Base-by-base conservation (phyloP, 2,888 invertebrate genomes). In the Andrena trimmerana region DNA sequence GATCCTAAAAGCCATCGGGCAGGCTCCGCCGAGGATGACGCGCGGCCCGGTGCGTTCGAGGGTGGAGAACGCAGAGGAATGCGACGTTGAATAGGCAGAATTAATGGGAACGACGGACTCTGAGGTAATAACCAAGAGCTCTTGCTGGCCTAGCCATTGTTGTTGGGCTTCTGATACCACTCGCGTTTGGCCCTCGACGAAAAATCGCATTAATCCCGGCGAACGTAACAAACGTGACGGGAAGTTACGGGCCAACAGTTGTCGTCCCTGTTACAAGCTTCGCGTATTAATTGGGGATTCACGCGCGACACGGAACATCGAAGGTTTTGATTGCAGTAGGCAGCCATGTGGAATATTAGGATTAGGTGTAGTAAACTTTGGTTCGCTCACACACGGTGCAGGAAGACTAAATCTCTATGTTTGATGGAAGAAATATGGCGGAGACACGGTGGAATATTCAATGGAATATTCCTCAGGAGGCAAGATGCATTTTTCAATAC, bases 91-190 rank as follows among this genome's bases (percentile, higher is more conserved):
- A 91, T 90, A 73, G 86, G 78, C 83, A 80, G 83, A 91, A 91
- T 91, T 91, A 92, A 91, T 91, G 90, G 89, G 80, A 86, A 87
- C 86, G 84, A 87, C 88, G 84, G 81, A 79, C 79, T 79, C 74
- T 31, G 79, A 76, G 81, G 84, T 88, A 89, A 88, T 88, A 88
- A 88, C 82, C 78, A 68, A 75, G 76, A 81, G 82, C 82, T 79
- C 83, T 83, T 70, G 81, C 68, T 7, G 16, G 20, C 24, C 29
- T 52, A 66, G 72, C 78, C 80, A 83, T 86, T 86, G 86, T 79
- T 71, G 54, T 52, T 63, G 59, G 42, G 36, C 66, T 54, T 54
- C 62, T 62, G 62, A 77, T 76, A 81, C 63, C 54, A 60, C 62
- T 65, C 72, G 50, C 63, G 69, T 73, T 74, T 76, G 16, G 42